Evolutionary conservation across 1,140 invertebrate species (phyloP), one percentile per base, ranked within the genome.

Genomic region (Drosophila orosa): DNA sequence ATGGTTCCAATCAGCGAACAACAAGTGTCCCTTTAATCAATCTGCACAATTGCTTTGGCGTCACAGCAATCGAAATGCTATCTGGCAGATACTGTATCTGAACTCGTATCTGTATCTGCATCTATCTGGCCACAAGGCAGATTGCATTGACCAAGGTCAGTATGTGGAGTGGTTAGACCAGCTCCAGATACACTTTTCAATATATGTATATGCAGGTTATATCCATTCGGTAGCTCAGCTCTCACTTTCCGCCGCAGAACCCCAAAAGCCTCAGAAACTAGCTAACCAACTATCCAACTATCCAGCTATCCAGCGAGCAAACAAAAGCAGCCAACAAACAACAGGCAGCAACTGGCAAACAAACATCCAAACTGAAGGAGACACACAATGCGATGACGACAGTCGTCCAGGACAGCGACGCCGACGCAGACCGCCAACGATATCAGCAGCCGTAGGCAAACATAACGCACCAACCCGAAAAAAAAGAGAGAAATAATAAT

Each of bases 131-230:
- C 29, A 61, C 82, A 85, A 81, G 77, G 63, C 60, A 71, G 52
- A 86, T 75, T 40, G 40, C 45, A n/a, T 68, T 85, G 82, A 35
- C 57, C 74, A 82, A 86, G 82, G 82, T 85, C 78, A 85, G 82
- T 82, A 58, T 29, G 54, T 50, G 40, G 52, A 73, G 65, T 72
- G 72, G 54, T 61, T 79, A 60, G 68, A 52, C 42, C 44, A 42
- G 61, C 17, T 45, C 6, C 25, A 24, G 19, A 48, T 24, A 22
- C 10, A 10, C 5, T 35, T 17, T 50, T 54, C 24, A 17, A 31
- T 37, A 24, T 24, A 19, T n/a, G 27, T 29, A 29, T 29, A 29
- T 52, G 4, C 31, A 15, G 25, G n/a, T n/a, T 61, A n/a, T 67
- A 68, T 19, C 39, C 27, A 12, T 45, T 54, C 60, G 47, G 50